These are phyloP conservation scores for Anableps anableps DNA, from an alignment of 2,797 vertebrate genomes.

Conservation along the genomic window DNA sequence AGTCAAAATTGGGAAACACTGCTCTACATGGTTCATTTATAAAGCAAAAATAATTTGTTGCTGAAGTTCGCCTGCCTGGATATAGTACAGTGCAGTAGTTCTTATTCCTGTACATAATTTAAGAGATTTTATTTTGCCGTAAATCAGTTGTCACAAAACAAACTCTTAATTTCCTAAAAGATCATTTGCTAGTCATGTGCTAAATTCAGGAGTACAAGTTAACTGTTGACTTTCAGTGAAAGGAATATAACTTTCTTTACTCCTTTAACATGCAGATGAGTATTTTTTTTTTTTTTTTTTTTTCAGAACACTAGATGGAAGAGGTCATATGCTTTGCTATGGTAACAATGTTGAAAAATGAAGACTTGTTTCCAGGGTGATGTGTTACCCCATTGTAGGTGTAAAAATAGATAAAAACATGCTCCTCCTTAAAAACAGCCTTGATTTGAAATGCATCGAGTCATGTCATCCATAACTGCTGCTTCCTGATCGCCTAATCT, in stretches of 20 bases:
- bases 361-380: conserved; percentile 72
- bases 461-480: conserved; percentile 11
- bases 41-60: background rate
- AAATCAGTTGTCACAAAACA: background rate
- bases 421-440: conserved; percentile 18
- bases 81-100: background rate
- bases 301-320: conserved; percentile 33
- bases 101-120: background rate
- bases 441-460: conserved; percentile 24
- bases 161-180: background rate
- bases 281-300: conserved; percentile 23
- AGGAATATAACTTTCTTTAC: conserved; percentile 29
- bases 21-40: background rate
- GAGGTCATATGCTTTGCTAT: conserved; percentile 67
- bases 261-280: conserved; percentile 15
- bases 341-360: conserved; percentile 55
- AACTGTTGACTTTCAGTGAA: conserved; percentile 8
- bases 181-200: background rate
- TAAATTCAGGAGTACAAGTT: background rate
- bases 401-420: conserved; percentile 33
- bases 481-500: background rate
- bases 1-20: background rate
- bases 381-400: conserved; percentile 29
- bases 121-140: background rate
- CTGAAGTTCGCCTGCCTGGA: background rate